A percentile compares a stretch with the other conserved stretches of the same genome.
These are phyloP conservation scores for Peromyscus eremicus DNA, from an alignment of 2,797 vertebrate species.

Conservation along the genomic window DNA sequence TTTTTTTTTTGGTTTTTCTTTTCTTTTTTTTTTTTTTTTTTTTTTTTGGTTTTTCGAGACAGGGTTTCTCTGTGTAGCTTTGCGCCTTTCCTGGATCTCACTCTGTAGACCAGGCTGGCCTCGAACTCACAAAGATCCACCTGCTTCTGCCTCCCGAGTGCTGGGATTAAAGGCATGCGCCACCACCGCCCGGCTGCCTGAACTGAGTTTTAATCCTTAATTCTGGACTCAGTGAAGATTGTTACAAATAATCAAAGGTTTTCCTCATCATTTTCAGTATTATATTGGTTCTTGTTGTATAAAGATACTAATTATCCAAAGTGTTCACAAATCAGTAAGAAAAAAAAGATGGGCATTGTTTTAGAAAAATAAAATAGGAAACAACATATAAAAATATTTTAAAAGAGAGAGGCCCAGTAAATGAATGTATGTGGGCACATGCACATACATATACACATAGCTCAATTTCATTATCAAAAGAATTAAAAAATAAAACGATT, in stretches of 20 bases:
- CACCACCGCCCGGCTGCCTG: too few relatives aligned
- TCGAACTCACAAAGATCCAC: too few relatives aligned
- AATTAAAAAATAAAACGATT: slow-evolving; percentile 33
- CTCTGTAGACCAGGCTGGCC: too few relatives aligned
- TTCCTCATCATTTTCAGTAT: slow-evolving; percentile 48
- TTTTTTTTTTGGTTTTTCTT: too few relatives aligned
- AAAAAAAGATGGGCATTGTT: neutral
- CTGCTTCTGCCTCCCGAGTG: too few relatives aligned
- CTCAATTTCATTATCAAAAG: neutral
- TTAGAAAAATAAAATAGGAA: neutral
- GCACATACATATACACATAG: neutral
- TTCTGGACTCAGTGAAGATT: slow-evolving; percentile 15
- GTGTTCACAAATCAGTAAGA: slow-evolving; percentile 40
- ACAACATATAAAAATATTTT: neutral
- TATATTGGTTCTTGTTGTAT: slow-evolving; percentile 26
- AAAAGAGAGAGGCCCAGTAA: neutral
- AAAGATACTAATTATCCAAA: neutral
- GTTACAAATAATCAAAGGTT: slow-evolving; percentile 38
- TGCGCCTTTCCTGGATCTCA: too few relatives aligned
- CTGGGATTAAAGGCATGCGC: too few relatives aligned
- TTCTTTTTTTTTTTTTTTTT: too few relatives aligned
- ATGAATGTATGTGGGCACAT: neutral
- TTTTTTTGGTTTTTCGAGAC: too few relatives aligned
- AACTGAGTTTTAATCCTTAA: slow-evolving; percentile 56
- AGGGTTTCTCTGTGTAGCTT: too few relatives aligned